phyloP scores from a whole-genome alignment of 2,113 vertebrate species.

The Nerophis lumbriciformis region DNA sequence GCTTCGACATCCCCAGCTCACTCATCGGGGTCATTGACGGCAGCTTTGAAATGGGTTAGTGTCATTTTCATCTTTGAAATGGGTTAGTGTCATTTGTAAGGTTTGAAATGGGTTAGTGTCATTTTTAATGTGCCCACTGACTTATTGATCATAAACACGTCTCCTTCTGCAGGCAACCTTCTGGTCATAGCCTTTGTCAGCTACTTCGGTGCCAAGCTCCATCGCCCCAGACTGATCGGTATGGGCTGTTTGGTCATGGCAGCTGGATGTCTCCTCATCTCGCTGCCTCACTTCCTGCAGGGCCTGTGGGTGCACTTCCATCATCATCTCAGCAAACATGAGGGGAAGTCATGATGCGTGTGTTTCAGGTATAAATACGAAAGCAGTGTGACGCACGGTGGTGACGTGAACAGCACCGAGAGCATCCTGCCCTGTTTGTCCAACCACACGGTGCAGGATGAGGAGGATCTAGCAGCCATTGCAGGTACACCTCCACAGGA shows the following conservation, averaged over 20 bases:
- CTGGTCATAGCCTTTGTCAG: constrained; percentile 89
- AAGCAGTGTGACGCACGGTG: constrained; percentile 60
- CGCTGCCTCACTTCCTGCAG: constrained; percentile 89
- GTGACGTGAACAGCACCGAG: constrained; percentile 48
- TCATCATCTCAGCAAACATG: not conserved
- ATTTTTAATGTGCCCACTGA: too few species aligned
- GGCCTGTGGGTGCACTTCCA: constrained; percentile 75
- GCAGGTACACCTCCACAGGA: constrained; percentile 35
- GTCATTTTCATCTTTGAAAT: too few species aligned
- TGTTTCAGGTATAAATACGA: constrained; percentile 71
- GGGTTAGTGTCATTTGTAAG: too few species aligned
- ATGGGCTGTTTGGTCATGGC: constrained; percentile 88
- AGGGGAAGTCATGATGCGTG: not conserved
- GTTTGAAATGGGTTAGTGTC: too few species aligned
- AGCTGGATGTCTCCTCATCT: constrained; percentile 76
- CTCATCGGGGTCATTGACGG: constrained; percentile 82
- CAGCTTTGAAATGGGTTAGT: constrained; percentile 88
- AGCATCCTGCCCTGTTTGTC: constrained; percentile 57
- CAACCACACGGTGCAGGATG: constrained; percentile 36
- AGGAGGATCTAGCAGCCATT: constrained; percentile 16
- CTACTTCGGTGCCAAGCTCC: constrained; percentile 92
- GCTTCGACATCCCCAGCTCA: constrained; percentile 86
- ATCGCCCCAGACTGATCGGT: constrained; percentile 87
- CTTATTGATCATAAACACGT: not conserved
- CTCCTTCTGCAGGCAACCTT: constrained; percentile 78